phyloP scores from a whole-genome alignment of 2,113 vertebrate species.

The Macroglossus sobrinus region DNA sequence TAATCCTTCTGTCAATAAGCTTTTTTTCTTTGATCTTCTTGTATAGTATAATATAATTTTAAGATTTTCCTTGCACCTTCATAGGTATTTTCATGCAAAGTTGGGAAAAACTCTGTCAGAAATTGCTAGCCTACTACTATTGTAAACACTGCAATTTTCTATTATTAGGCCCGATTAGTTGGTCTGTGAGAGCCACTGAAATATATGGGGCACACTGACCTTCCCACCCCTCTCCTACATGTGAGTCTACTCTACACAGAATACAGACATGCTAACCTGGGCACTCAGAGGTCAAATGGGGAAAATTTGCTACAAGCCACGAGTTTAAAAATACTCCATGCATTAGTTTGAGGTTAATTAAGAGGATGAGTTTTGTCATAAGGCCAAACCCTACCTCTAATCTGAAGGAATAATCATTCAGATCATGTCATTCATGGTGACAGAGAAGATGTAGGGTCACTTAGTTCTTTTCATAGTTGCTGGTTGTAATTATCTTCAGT shows the following conservation, averaged over 20 bases:
- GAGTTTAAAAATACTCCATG: not conserved
- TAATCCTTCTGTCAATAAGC: not conserved
- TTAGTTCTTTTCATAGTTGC: not conserved
- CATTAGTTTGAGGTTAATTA: not conserved
- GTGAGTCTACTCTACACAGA: not conserved
- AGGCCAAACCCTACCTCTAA: not conserved
- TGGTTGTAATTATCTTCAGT: not conserved
- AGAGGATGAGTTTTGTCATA: not conserved
- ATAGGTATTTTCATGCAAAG: not conserved
- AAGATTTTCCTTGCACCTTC: not conserved
- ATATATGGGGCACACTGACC: not conserved
- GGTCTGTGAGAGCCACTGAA: not conserved
- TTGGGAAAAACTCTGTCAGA: not conserved
- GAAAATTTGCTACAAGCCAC: not conserved
- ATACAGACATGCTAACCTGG: not conserved
- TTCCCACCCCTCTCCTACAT: not conserved
- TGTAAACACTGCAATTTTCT: constrained; percentile 17
- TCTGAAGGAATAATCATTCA: not conserved
- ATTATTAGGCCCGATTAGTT: not conserved
- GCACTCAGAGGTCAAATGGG: not conserved
- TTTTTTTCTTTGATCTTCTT: not conserved
- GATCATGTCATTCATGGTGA: not conserved
- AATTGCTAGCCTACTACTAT: not conserved
- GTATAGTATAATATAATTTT: not conserved
- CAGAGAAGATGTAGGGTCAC: not conserved